Conservation (phyloP, 1,140 invertebrate species). For the Condylostylus longicornis region DNA sequence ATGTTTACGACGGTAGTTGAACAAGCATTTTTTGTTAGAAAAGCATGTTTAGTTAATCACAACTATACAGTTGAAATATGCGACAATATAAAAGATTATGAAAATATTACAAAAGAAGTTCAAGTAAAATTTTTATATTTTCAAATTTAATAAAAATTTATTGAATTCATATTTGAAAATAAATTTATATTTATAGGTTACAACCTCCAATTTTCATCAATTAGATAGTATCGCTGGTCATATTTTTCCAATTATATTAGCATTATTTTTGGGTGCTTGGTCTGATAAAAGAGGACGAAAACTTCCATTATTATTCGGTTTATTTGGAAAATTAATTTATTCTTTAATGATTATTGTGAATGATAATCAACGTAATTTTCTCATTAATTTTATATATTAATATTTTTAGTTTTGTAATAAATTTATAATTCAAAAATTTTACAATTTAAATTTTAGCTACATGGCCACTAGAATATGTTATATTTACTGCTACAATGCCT, state of each 20-base stretch:
- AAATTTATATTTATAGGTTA: constrained; percentile 42
- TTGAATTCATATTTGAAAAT: constrained; percentile 42
- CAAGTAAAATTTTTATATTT: constrained; percentile 34
- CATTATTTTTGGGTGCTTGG: constrained; percentile 59
- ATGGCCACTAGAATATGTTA: constrained; percentile 57
- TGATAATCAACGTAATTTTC: constrained; percentile 34
- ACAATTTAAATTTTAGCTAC: no score
- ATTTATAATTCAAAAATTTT: constrained; percentile 4
- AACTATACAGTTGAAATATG: constrained; percentile 48
- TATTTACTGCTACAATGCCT: constrained; percentile 55
- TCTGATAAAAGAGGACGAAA: constrained; percentile 48
- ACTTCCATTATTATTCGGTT: constrained; percentile 48
- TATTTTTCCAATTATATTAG: constrained; percentile 51
- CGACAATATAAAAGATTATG: constrained; percentile 39
- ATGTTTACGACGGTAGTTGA: constrained; percentile 64
- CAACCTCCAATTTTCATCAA: constrained; percentile 54
- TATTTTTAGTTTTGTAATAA: background rate
- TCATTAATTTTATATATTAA: background rate
- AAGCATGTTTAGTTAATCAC: constrained; percentile 54
- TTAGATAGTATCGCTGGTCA: constrained; percentile 57
- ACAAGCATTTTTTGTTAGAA: constrained; percentile 55
- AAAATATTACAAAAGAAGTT: constrained; percentile 42
- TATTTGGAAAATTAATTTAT: constrained; percentile 55
- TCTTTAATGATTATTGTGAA: constrained; percentile 55
- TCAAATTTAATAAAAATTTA: background rate